A percentile compares a stretch with the other conserved stretches of the same genome.
Conservation (phyloP, 2,113 vertebrate species). For the Sylvia atricapilla region DNA sequence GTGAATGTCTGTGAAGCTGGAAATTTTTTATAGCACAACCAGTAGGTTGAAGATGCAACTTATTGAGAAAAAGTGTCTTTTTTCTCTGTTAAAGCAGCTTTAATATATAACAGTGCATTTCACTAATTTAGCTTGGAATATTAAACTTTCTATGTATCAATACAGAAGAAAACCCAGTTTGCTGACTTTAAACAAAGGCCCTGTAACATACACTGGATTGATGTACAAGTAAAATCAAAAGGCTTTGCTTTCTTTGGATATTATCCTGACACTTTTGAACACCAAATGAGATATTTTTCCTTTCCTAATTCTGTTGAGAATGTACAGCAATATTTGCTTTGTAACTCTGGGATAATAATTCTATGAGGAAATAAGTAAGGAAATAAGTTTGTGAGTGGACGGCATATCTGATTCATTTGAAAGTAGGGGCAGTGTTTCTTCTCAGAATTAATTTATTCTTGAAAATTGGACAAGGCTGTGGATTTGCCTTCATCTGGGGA, state of each 20-base stretch:
- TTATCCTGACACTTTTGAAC: background rate
- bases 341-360: background rate
- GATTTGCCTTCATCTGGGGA: background rate
- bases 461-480: background rate
- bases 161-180: background rate
- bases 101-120: background rate
- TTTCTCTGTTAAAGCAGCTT: background rate
- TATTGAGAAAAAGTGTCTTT: background rate
- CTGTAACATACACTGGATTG: background rate
- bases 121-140: background rate
- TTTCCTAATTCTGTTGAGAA: background rate
- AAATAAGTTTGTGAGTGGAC: background rate
- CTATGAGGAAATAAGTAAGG: background rate
- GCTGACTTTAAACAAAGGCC: background rate
- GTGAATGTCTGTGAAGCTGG: background rate
- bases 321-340: background rate
- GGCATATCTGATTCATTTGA: background rate
- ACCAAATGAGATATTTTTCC: background rate
- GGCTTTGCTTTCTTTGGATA: background rate
- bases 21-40: background rate
- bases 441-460: background rate
- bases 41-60: background rate
- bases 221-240: background rate
- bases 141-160: background rate
- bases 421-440: background rate